phyloP scores from a whole-genome alignment of 1,140 invertebrate species.

The Conopomorpha cramerella region DNA sequence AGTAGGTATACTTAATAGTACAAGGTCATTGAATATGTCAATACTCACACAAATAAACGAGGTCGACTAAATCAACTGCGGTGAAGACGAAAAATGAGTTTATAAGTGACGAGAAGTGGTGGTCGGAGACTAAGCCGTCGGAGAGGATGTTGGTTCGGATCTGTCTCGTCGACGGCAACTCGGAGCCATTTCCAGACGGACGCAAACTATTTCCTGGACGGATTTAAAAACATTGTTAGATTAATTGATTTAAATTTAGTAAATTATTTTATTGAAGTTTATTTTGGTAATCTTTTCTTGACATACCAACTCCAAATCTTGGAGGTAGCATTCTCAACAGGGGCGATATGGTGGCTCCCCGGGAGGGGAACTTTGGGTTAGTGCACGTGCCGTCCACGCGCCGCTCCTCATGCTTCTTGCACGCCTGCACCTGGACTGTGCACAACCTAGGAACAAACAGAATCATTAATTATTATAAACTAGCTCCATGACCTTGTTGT shows the following conservation, averaged over 20 bases:
- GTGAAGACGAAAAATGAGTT: conserved; percentile 6
- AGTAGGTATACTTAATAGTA: no score
- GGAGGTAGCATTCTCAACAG: conserved; percentile 8
- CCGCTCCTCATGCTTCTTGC: conserved; percentile 10
- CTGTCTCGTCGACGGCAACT: conserved; percentile 8
- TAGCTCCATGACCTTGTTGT: no score
- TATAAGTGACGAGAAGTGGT: conserved; percentile 7
- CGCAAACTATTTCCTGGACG: conserved; percentile 8
- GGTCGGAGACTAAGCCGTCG: conserved; percentile 6
- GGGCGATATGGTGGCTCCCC: conserved; percentile 11
- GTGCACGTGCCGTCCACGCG: no score
- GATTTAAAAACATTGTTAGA: no score
- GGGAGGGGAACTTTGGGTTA: no score
- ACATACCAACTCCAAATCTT: conserved; percentile 6
- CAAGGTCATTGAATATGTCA: no score
- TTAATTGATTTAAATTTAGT: no score
- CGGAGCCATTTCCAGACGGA: conserved; percentile 7
- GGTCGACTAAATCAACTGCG: conserved; percentile 6
- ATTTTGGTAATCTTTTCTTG: no score
- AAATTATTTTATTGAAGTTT: no score
- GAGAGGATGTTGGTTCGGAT: conserved; percentile 8
- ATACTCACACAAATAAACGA: conserved; percentile 10
- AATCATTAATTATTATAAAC: no score
- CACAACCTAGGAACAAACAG: conserved; percentile 14
- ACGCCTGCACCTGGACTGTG: conserved; percentile 9